phyloP scores from a whole-genome alignment of 2,113 vertebrate genomes.

The Cheilinus undulatus region DNA sequence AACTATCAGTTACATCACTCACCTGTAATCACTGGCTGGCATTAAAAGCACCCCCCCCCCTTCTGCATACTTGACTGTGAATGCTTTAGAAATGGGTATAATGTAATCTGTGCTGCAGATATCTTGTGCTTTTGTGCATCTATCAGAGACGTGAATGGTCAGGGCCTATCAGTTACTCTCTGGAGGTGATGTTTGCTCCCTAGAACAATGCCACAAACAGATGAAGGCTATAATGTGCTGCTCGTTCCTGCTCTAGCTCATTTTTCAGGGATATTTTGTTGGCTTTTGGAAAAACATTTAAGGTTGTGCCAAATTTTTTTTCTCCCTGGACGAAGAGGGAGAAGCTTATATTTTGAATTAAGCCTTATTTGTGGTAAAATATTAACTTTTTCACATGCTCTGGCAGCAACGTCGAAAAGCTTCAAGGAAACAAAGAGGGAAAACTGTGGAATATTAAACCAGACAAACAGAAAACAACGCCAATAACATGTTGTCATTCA shows the following conservation, averaged over 20 bases:
- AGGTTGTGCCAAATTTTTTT: constrained; percentile 27
- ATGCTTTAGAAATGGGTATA: constrained; percentile 88
- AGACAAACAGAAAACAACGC: neutral
- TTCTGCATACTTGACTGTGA: constrained; percentile 86
- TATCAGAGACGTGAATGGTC: constrained; percentile 81
- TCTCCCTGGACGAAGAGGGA: neutral
- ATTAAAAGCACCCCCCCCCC: constrained; percentile 85
- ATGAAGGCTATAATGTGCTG: constrained; percentile 76
- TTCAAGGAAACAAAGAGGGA: neutral
- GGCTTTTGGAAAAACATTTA: constrained; percentile 49
- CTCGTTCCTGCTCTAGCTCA: constrained; percentile 57
- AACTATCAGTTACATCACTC: constrained; percentile 89
- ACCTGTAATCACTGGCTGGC: constrained; percentile 87
- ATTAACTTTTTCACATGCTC: neutral
- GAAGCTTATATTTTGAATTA: constrained; percentile 20
- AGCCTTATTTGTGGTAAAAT: neutral
- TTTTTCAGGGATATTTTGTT: constrained; percentile 68
- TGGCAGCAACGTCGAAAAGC: neutral
- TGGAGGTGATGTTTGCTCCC: constrained; percentile 83
- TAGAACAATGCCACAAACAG: constrained; percentile 85
- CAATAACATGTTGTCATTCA: too few relatives aligned
- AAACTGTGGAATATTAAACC: neutral
- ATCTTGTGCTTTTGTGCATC: constrained; percentile 87
- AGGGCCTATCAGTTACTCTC: constrained; percentile 82
- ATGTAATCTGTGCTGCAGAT: constrained; percentile 87